phyloP scores from a whole-genome alignment of 2,113 vertebrate genomes.

The Rostratula benghalensis region DNA sequence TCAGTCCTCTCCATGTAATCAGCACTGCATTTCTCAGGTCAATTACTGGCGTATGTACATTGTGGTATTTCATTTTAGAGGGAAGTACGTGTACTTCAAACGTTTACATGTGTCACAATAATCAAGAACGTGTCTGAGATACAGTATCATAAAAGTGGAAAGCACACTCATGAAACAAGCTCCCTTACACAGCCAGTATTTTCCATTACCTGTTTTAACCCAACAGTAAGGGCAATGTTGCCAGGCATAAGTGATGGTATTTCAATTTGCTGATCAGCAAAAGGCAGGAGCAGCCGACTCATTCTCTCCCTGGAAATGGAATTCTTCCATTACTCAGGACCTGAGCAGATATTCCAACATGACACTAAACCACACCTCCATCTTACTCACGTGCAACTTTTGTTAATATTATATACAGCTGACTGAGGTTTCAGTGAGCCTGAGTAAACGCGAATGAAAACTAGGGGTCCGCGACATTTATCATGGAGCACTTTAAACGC shows the following conservation, averaged over 20 bases:
- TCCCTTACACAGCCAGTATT: background rate
- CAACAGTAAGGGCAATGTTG: slow-evolving; percentile 94
- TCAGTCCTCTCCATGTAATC: background rate
- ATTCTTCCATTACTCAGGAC: background rate
- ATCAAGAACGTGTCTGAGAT: background rate
- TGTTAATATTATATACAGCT: slow-evolving; percentile 91
- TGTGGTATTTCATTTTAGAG: background rate
- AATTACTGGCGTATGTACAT: background rate
- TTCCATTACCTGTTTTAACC: slow-evolving; percentile 89
- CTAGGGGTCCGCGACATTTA: slow-evolving; percentile 92
- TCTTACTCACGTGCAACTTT: slow-evolving; percentile 84
- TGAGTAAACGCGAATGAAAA: slow-evolving; percentile 93
- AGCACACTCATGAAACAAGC: background rate
- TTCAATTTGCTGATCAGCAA: slow-evolving; percentile 95
- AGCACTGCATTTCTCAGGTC: background rate
- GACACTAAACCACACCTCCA: background rate
- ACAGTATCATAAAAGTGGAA: background rate
- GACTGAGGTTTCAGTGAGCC: slow-evolving; percentile 89
- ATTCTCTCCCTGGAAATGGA: slow-evolving; percentile 87
- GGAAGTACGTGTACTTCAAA: background rate
- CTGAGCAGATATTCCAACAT: background rate
- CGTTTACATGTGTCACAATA: background rate
- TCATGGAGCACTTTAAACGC: slow-evolving; percentile 97
- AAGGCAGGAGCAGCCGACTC: slow-evolving; percentile 92
- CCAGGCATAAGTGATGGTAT: slow-evolving; percentile 88